phyloP scores from a whole-genome alignment of 1,140 invertebrate genomes.

The Drosophila sp. region DNA sequence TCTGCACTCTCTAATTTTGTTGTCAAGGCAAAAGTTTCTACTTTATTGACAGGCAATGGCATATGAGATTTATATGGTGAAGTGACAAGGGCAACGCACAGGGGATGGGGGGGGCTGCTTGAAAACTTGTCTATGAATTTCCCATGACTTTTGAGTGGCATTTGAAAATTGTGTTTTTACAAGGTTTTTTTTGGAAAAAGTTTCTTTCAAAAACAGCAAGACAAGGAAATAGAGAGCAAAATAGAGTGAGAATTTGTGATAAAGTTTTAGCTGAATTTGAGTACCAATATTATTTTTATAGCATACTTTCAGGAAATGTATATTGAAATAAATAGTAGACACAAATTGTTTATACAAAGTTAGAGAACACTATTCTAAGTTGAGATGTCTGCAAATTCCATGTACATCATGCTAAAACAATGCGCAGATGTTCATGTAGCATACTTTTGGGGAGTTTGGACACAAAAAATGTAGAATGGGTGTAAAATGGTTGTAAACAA shows the following conservation, averaged over 20 bases:
- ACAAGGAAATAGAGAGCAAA: background rate
- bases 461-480: too few relatives aligned
- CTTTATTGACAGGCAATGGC: constrained; percentile 50
- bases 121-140: constrained; percentile 54
- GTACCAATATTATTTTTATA: constrained; percentile 5
- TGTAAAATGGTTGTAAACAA: too few relatives aligned
- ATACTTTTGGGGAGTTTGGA: too few relatives aligned
- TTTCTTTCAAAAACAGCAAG: constrained; percentile 22
- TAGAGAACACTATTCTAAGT: background rate
- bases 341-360: background rate
- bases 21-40: constrained; percentile 42
- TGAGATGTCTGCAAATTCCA: background rate
- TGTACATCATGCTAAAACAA: background rate
- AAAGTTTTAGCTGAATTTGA: constrained; percentile 5
- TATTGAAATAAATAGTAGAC: background rate
- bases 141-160: constrained; percentile 55
- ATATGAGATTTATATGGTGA: constrained; percentile 60
- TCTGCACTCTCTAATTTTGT: constrained; percentile 25
- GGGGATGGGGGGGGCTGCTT: background rate
- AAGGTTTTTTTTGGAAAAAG: constrained; percentile 9
- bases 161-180: constrained; percentile 45
- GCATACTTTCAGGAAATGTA: background rate
- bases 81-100: constrained; percentile 30
- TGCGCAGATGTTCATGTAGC: too few relatives aligned
- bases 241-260: constrained; percentile 1